A percentile compares a stretch with the other conserved stretches of the same genome.
These are phyloP conservation scores for Gadus chalcogrammus DNA, from an alignment of 2,113 vertebrate genomes.

Conservation along the genomic window DNA sequence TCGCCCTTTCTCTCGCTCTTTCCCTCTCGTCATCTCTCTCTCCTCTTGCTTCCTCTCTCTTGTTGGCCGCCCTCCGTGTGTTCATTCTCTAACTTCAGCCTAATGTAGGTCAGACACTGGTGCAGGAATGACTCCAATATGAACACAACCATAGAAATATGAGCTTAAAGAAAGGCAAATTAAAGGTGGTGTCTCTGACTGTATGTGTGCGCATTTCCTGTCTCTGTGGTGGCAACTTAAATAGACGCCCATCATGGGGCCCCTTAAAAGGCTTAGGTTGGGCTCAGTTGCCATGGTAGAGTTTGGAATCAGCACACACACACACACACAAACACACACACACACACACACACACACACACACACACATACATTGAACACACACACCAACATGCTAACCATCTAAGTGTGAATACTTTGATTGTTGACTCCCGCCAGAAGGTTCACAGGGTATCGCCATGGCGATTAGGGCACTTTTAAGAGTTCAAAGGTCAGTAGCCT, in stretches of 20 bases:
- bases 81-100: neutral
- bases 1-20: neutral
- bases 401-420: constrained; percentile 24
- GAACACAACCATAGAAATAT: neutral
- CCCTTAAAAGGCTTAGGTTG: constrained; percentile 51
- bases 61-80: neutral
- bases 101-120: neutral
- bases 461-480: constrained; percentile 36
- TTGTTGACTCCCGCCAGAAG: constrained; percentile 42
- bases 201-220: constrained; percentile 30
- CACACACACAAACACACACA: constrained; percentile 54
- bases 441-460: constrained; percentile 40
- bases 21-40: neutral
- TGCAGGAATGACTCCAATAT: neutral
- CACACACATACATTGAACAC: neutral
- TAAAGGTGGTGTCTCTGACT: neutral
- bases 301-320: constrained; percentile 59
- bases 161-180: neutral
- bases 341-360: constrained; percentile 14
- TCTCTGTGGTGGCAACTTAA: constrained; percentile 59
- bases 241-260: constrained; percentile 46
- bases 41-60: neutral
- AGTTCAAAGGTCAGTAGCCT: constrained; percentile 46
- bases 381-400: neutral
- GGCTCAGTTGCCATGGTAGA: constrained; percentile 63